Evolutionary conservation across 2,113 vertebrate species (phyloP), one percentile per base, ranked within the genome.

Genomic region (Blennius ocellaris): DNA sequence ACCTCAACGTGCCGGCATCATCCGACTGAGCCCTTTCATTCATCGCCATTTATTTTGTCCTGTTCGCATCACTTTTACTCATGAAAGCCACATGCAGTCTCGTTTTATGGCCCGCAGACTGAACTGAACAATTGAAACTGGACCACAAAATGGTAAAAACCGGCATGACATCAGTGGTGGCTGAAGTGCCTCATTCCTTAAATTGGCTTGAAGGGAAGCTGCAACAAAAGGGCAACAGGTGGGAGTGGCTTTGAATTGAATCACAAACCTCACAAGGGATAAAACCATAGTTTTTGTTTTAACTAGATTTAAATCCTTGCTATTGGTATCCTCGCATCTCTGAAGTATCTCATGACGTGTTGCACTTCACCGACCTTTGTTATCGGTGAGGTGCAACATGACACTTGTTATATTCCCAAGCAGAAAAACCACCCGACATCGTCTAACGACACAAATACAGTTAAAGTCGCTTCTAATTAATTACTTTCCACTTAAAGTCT

Each of bases 81-180:
- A 15, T 58, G 41, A 73, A 60, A 71, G 21, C 44, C 55, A 65
- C 59, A 47, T 30, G 17, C 48, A 55, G 51, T 81, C 68, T 17
- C 39, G 17, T 60, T 74, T 80, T 72, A 82, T 12, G 57, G 69
- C 51, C 9, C 11, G 3, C 1, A 3, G 44, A 60, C 41, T 21
- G 51, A 72, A 37, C 56, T 37, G 16, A 58, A 80, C 60, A 74
- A 67, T 58, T 63, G 8, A 50, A 77, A 52, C 11, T 17, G 21
- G 12, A 14, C 56, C 14, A 17, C 64, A 69, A 45, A 59, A 4
- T 41, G 49, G 53, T 68, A 43, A 12, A 54, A 80, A 80, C 73
- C 57, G 56, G 56, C 64, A 88, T 83, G 71, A 85, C 71, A 56
- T 88, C 74, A 85, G 52, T 10, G 58, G 39, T 75, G 73, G 39